phyloP scores from a whole-genome alignment of 2,888 invertebrate genomes.

The Lacanobia wlatinum region DNA sequence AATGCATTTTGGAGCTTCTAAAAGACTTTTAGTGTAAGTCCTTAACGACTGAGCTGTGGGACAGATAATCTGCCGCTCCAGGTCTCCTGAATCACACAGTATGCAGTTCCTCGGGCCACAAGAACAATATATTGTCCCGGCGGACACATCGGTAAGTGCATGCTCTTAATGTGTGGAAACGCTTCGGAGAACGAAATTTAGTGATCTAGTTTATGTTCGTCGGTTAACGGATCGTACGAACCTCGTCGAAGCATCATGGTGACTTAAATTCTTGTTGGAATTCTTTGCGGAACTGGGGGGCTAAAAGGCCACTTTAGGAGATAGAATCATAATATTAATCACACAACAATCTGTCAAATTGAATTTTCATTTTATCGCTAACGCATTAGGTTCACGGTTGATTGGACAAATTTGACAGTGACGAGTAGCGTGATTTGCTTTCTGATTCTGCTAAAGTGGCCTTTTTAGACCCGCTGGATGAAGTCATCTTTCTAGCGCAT shows the following conservation, averaged over 20 bases:
- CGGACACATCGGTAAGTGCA: slow-evolving; percentile 58
- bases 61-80: slow-evolving; percentile 38
- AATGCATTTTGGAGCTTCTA: neutral
- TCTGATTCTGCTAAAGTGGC: no score
- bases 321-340: no score
- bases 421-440: no score
- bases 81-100: slow-evolving; percentile 48
- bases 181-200: slow-evolving; percentile 38
- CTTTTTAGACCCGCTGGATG: no score
- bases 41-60: slow-evolving; percentile 41
- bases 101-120: slow-evolving; percentile 49
- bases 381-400: no score
- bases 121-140: slow-evolving; percentile 58
- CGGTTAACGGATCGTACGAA: slow-evolving; percentile 20
- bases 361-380: no score
- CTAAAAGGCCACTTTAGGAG: no score
- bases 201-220: slow-evolving; percentile 44
- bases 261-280: neutral
- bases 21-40: slow-evolving; percentile 6
- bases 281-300: no score
- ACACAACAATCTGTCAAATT: no score
- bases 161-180: slow-evolving; percentile 45
- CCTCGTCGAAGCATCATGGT: slow-evolving; percentile 6
- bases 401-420: no score
- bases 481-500: neutral